phyloP scores from a whole-genome alignment of 2,888 invertebrate species.

The Leuctra nigra region DNA sequence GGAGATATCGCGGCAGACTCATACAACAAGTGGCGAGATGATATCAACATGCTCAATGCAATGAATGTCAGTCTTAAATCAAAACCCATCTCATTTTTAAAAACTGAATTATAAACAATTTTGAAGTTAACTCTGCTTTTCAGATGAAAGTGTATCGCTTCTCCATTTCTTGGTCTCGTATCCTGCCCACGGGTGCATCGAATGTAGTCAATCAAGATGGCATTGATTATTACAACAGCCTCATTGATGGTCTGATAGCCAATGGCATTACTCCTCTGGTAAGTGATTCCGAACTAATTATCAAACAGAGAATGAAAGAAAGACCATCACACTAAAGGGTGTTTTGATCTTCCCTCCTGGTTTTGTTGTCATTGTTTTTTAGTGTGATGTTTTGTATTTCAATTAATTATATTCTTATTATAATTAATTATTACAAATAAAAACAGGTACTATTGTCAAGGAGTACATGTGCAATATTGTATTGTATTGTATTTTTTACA shows the following conservation, averaged over 20 bases:
- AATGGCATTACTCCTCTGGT: slow-evolving; percentile 38
- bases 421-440: too few species aligned
- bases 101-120: not conserved
- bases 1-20: slow-evolving; percentile 53
- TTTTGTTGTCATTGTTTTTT: too few species aligned
- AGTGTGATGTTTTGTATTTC: too few species aligned
- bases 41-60: slow-evolving; percentile 38
- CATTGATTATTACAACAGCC: slow-evolving; percentile 38
- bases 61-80: slow-evolving; percentile 32
- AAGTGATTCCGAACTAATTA: slow-evolving; percentile 28
- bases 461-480: too few species aligned
- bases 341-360: too few species aligned
- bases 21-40: slow-evolving; percentile 41
- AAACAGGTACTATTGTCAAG: too few species aligned
- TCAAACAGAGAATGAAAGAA: too few species aligned
- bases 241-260: slow-evolving; percentile 37
- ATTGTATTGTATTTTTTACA: too few species aligned
- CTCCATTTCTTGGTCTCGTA: slow-evolving; percentile 39
- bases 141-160: slow-evolving; percentile 28
- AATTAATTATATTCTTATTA: too few species aligned
- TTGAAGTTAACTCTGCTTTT: too few species aligned
- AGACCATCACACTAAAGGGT: too few species aligned
- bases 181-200: slow-evolving; percentile 38
- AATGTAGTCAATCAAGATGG: slow-evolving; percentile 32
- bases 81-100: not conserved